Base-by-base conservation (phyloP, 2,113 vertebrate species). In the Notechis scutatus region DNA sequence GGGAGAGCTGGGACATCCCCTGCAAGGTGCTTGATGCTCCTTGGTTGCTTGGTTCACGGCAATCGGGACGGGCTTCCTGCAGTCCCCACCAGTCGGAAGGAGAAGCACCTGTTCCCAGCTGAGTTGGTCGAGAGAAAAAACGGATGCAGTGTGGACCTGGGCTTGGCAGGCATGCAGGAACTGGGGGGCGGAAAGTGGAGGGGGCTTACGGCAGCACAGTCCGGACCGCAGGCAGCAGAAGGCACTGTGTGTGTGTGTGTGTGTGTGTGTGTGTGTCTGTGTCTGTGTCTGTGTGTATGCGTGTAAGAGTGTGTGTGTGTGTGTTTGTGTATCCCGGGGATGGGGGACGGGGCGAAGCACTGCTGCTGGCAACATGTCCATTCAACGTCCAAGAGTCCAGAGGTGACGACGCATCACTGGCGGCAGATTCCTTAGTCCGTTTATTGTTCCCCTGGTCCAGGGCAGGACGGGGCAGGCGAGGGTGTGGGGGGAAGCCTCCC, bases 231-330 rank as follows among this genome's bases (percentile, higher is more conserved):
- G 93, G 92, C 55, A n/a, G 91, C 69, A 93, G 94, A 94, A 94
- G 94, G 94, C 94, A 94, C 94, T 85, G 94, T 91, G 88, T 64
- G 81, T 85, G 86, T 85, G 50, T 92, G 92, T 88, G 42, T 47
- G 56, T 74, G n/a, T 50, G 59, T 85, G 94, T 91, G 88, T 64
- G 74, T 85, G 94, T 91, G 88, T 64, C 57, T 85, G 85, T 85
- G 50, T 89, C 87, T 89, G 42, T 57, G 57, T 74, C n/a, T 34
- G 61, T 85, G 94, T 91, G 87, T 54, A 56, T 85, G 85, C 59
- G 26, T 92, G 92, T 89, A 26, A 26, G 52, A n/a, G 52, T 34
- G 29, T 55, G 90, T 55, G 54, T 55, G 90, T 55, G 54, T 59
- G 26, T 69, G 61, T 69, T 69, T 69, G 61, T n/a, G 52, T 2